Evolutionary conservation across 2,888 invertebrate species (phyloP).

Genomic region (Catocala nupta): DNA sequence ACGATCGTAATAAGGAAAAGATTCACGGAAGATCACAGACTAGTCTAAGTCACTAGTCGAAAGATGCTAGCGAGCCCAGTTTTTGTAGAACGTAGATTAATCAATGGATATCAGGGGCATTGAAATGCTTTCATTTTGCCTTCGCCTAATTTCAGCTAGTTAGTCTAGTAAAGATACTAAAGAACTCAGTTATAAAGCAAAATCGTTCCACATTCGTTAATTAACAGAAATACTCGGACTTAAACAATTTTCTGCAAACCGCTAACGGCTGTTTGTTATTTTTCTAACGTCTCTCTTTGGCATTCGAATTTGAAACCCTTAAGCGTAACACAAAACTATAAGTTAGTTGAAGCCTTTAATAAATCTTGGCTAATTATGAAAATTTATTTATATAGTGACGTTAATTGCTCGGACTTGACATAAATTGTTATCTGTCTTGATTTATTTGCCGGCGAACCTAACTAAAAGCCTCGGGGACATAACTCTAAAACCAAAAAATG

Average conservation of each 20-base stretch:
- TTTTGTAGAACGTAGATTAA: conserved; percentile 10
- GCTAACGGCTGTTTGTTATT: conserved; percentile 19
- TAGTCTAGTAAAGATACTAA: conserved; percentile 10
- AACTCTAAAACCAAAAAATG: conserved; percentile 25
- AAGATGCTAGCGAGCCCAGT: not conserved
- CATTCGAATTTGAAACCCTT: conserved; percentile 39
- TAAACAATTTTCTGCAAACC: conserved; percentile 11
- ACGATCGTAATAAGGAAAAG: conserved; percentile 4
- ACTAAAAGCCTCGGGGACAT: conserved; percentile 20
- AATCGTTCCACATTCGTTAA: conserved; percentile 13
- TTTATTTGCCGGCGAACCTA: conserved; percentile 48
- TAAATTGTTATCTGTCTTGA: conserved; percentile 56
- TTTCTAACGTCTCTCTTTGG: conserved; percentile 14
- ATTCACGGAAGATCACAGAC: conserved; percentile 11
- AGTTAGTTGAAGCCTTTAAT: conserved; percentile 30
- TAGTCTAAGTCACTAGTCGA: not conserved
- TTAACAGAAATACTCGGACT: conserved; percentile 9
- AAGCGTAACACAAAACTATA: conserved; percentile 41
- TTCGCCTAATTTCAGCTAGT: not conserved
- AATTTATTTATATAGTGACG: conserved; percentile 56
- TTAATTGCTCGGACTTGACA: conserved; percentile 56
- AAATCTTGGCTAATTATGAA: conserved; percentile 54
- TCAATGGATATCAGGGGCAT: not conserved
- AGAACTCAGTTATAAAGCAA: conserved; percentile 10
- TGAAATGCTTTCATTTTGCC: conserved; percentile 12